Base-by-base conservation (phyloP, 1,140 invertebrate species). In the Plectus sambesii region DNA sequence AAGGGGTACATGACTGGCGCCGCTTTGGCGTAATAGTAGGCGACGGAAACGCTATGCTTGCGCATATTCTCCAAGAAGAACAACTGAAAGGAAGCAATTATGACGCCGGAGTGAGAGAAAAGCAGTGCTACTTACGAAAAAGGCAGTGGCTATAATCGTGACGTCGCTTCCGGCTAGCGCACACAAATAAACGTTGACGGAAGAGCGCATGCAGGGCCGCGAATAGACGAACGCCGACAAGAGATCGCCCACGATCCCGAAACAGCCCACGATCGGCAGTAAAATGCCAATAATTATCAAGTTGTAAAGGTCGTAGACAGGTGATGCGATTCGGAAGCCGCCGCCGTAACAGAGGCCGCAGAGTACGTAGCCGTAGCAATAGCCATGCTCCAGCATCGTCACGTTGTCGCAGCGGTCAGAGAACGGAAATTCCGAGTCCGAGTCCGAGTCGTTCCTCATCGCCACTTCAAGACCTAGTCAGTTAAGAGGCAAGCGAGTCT, bases 1-100 rank as follows among this genome's bases (percentile, higher is more conserved):
- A 62, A 23, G 23, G 60, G 60, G 42, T 62, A 62, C 59, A 61
- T 62, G 24, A 55, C 44, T 1, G 56, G 53, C 12, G 52, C 44
- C 4, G 53, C 30, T 4, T 53, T 41, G 2, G 55, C 55, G 26
- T 53, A 58, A 25, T 48, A 53, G 19, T 51, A 44, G 17, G 55
- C 51, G 0, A 45, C 53, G 27, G 40, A 33, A 37, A 41, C 37
- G 2, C 36, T 42, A 37, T 55, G 44, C 39, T 55, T 56, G 19
- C 56, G 39, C 56, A 59, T 58, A 17, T 47, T 53, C 40, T 59
- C 56, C 9, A 59, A 24, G 41, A 59, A 58, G 27, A 59, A 59
- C 1, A 59, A 47, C 17, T 56, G 58, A 42, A 49, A 59, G 3
- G 54, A 41, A 1, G 56, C 54, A 0, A 58, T 39, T 12, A 59